These are phyloP conservation scores for Hirudo medicinalis DNA, from an alignment of 1,140 invertebrate genomes.

Conservation along the genomic window DNA sequence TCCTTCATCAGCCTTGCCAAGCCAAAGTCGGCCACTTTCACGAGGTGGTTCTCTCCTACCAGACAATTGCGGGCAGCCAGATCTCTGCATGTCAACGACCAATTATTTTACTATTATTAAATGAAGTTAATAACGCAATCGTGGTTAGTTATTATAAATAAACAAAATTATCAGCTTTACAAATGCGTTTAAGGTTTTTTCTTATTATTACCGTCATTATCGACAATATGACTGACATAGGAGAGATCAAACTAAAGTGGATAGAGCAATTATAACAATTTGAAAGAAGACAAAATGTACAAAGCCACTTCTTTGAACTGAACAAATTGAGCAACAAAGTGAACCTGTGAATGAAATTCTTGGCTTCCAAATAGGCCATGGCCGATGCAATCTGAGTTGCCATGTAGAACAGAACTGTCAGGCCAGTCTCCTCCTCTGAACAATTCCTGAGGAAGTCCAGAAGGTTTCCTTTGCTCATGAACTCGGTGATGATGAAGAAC, in stretches of 20 bases:
- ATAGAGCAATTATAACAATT: not conserved
- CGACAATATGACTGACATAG: too few species aligned
- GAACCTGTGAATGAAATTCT: constrained; percentile 87
- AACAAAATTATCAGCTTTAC: too few species aligned
- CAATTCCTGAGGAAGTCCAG: constrained; percentile 84
- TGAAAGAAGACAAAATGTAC: not conserved
- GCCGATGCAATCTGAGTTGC: constrained; percentile 95
- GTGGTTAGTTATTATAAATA: too few species aligned
- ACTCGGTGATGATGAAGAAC: constrained; percentile 98
- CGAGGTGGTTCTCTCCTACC: constrained; percentile 87
- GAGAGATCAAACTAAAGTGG: not conserved
- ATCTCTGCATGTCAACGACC: constrained; percentile 53
- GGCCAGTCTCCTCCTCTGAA: constrained; percentile 73
- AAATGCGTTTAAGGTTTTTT: too few species aligned
- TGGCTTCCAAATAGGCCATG: constrained; percentile 93
- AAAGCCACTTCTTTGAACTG: too few species aligned
- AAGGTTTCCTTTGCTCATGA: constrained; percentile 95
- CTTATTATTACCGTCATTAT: too few species aligned
- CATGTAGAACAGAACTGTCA: constrained; percentile 93
- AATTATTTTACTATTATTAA: too few species aligned
- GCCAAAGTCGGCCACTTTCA: constrained; percentile 89
- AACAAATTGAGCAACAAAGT: not conserved
- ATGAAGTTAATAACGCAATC: too few species aligned
- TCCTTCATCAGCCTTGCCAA: constrained; percentile 90
- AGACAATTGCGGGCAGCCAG: constrained; percentile 94